These are phyloP conservation scores for Lepidotrigona ventralis DNA, from an alignment of 1,140 invertebrate genomes.

Conservation along the genomic window DNA sequence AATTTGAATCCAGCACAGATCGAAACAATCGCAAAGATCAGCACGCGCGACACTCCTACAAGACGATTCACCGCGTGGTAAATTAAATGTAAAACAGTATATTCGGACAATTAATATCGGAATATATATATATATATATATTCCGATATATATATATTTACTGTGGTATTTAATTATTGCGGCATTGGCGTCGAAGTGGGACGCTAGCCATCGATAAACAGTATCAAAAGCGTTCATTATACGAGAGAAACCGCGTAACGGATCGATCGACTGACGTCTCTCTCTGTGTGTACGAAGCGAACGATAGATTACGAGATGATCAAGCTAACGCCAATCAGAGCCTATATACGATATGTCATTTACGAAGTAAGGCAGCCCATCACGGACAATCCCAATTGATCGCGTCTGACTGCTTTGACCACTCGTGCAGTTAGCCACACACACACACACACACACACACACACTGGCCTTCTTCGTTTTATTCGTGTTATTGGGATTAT, in stretches of 20 bases:
- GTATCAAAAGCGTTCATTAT: conserved; percentile 31
- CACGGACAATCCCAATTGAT: conserved; percentile 1
- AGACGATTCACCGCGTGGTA: too few species aligned
- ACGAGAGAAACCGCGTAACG: neutral
- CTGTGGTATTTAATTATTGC: neutral
- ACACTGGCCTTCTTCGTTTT: neutral
- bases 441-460: too few species aligned
- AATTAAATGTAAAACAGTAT: neutral
- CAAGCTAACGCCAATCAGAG: conserved; percentile 32
- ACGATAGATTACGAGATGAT: conserved; percentile 28
- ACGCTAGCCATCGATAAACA: conserved; percentile 9
- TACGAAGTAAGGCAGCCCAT: conserved; percentile 19
- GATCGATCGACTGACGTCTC: conserved; percentile 10
- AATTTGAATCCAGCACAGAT: too few species aligned
- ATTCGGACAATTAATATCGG: neutral
- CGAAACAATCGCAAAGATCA: too few species aligned
- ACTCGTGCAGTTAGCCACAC: neutral
- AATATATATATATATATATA: too few species aligned
- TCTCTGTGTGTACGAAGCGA: conserved; percentile 3
- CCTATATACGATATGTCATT: conserved; percentile 20
- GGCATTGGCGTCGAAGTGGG: neutral
- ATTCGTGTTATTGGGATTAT: neutral
- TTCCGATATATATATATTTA: too few species aligned
- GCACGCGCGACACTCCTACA: too few species aligned
- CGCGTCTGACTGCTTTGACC: neutral